phyloP scores from a whole-genome alignment of 2,113 vertebrate genomes.

The Hippoglossus stenolepis region DNA sequence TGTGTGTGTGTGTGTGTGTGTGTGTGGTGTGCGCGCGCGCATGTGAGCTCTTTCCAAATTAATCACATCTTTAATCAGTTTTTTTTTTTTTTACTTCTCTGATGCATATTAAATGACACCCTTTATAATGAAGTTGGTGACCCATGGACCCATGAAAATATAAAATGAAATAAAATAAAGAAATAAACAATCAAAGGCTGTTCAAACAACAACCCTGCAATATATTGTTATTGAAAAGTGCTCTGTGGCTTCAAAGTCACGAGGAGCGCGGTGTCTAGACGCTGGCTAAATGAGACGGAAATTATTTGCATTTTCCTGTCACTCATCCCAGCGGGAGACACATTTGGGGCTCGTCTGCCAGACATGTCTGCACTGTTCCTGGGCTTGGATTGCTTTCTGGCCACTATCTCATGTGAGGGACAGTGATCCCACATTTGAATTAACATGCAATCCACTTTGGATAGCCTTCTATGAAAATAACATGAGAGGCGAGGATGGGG shows the following conservation, averaged over 20 bases:
- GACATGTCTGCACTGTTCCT: constrained; percentile 33
- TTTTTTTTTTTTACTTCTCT: constrained; percentile 8
- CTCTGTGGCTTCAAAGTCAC: constrained; percentile 49
- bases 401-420: constrained; percentile 38
- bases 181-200: background rate
- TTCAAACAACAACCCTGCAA: constrained; percentile 10
- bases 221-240: constrained; percentile 31
- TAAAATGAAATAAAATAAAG: background rate
- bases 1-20: background rate
- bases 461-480: constrained; percentile 64
- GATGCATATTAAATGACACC: constrained; percentile 38
- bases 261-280: constrained; percentile 32
- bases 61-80: constrained; percentile 20
- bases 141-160: background rate
- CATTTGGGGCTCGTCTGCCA: constrained; percentile 47
- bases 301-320: constrained; percentile 55
- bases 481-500: constrained; percentile 49
- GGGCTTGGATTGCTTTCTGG: constrained; percentile 48
- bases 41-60: constrained; percentile 25
- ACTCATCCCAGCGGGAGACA: constrained; percentile 33
- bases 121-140: constrained; percentile 27
- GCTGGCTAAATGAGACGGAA: constrained; percentile 24
- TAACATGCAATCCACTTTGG: constrained; percentile 62
- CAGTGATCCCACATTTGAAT: constrained; percentile 64
- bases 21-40: background rate